Conservation (phyloP, 2,797 vertebrate genomes). For the Mus minutoides region DNA sequence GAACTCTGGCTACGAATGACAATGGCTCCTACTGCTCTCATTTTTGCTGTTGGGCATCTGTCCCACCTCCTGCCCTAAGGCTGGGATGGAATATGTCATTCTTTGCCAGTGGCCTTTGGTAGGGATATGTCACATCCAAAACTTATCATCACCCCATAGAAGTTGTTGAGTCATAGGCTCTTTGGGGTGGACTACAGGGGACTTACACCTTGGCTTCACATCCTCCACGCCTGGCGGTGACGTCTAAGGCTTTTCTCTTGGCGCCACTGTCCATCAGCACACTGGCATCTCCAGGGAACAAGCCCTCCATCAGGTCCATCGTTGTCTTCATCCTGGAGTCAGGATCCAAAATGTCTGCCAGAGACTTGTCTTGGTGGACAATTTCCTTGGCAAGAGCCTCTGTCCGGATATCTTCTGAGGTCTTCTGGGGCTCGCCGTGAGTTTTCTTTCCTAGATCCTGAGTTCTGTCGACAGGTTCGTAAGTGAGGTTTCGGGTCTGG, state of each 20-base stretch:
- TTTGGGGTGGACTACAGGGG: not conserved
- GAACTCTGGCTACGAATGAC: not conserved
- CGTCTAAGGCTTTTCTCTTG: constrained; percentile 86
- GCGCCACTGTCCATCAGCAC: constrained; percentile 82
- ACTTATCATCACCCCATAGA: not conserved
- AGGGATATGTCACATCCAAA: not conserved
- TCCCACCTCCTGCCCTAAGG: not conserved
- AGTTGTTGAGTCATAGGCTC: not conserved
- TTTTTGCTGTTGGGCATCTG: not conserved
- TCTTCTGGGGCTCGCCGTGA: constrained; percentile 78
- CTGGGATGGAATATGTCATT: not conserved
- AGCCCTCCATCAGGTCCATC: constrained; percentile 95
- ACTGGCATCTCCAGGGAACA: constrained; percentile 88
- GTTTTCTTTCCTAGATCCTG: constrained; percentile 23
- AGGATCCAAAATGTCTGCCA: constrained; percentile 92
- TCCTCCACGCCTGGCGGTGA: constrained; percentile 22
- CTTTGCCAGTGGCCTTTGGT: not conserved
- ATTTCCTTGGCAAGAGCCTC: constrained; percentile 93
- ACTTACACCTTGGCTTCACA: constrained; percentile 81
- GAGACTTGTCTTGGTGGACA: constrained; percentile 91
- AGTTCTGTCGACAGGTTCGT: not conserved
- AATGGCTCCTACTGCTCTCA: not conserved
- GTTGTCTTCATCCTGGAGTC: constrained; percentile 92
- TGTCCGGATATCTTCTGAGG: constrained; percentile 90
- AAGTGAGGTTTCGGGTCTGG: constrained; percentile 27